Conservation (phyloP, 1,140 invertebrate genomes). For the Homarus americanus region DNA sequence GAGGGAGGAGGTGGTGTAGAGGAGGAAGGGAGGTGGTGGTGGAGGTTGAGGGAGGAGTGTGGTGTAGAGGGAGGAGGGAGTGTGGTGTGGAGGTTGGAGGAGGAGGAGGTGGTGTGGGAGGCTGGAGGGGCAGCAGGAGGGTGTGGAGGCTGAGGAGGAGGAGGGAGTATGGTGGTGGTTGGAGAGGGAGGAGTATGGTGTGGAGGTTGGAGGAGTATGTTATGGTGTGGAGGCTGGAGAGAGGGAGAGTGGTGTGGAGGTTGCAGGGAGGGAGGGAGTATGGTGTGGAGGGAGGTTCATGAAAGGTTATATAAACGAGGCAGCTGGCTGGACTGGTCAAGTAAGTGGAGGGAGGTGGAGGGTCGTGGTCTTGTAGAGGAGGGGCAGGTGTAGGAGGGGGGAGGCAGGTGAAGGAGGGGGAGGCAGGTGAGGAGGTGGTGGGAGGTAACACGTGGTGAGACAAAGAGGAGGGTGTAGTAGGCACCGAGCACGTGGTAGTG, state of each 20-base stretch:
- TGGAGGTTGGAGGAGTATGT: background rate
- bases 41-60: background rate
- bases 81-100: background rate
- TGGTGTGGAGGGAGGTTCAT: background rate
- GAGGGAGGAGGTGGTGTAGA: background rate
- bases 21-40: background rate
- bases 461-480: no score
- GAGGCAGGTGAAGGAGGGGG: no score
- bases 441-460: no score
- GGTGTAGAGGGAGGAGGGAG: constrained; percentile 20
- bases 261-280: background rate
- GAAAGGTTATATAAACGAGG: no score
- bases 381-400: background rate
- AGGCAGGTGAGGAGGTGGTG: background rate
- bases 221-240: background rate
- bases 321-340: background rate
- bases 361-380: no score
- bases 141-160: no score
- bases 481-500: no score
- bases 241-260: no score
- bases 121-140: no score
- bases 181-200: background rate
- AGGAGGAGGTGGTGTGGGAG: background rate
- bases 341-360: background rate
- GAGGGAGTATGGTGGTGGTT: no score